phyloP scores from a whole-genome alignment of 2,888 invertebrate genomes.

The Eumerus sabulonum region DNA sequence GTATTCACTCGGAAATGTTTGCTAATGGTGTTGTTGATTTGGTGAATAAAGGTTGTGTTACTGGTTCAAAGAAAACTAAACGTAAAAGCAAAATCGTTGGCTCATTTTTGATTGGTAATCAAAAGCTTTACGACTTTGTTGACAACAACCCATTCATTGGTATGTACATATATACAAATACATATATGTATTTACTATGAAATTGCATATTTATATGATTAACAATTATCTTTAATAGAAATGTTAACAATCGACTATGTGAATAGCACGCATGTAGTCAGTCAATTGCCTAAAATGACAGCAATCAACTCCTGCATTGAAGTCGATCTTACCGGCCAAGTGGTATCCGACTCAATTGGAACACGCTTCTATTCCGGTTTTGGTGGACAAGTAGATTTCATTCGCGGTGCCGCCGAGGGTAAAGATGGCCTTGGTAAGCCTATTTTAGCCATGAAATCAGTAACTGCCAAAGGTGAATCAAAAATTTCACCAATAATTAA shows the following conservation, averaged over 20 bases:
- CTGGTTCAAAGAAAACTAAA: slow-evolving; percentile 90
- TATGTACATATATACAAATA: slow-evolving; percentile 77
- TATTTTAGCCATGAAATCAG: slow-evolving; percentile 93
- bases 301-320: slow-evolving; percentile 98
- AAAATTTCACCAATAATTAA: slow-evolving; percentile 92
- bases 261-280: slow-evolving; percentile 90
- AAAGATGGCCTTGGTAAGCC: slow-evolving; percentile 93
- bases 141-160: slow-evolving; percentile 96
- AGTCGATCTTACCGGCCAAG: slow-evolving; percentile 95
- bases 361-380: slow-evolving; percentile 86
- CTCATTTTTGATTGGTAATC: slow-evolving; percentile 94
- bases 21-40: slow-evolving; percentile 95
- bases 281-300: slow-evolving; percentile 93
- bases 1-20: slow-evolving; percentile 99
- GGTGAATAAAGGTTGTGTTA: slow-evolving; percentile 91
- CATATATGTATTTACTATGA: neutral
- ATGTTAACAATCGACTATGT: slow-evolving; percentile 94
- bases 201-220: neutral
- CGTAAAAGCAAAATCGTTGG: slow-evolving; percentile 94
- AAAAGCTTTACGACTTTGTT: slow-evolving; percentile 93
- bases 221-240: slow-evolving; percentile 80
- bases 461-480: slow-evolving; percentile 87
- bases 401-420: slow-evolving; percentile 92
- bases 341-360: slow-evolving; percentile 96
- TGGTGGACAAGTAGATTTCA: slow-evolving; percentile 96